Evolutionary conservation across 2,888 invertebrate species (phyloP).

Genomic region (Eristalis arbustorum): DNA sequence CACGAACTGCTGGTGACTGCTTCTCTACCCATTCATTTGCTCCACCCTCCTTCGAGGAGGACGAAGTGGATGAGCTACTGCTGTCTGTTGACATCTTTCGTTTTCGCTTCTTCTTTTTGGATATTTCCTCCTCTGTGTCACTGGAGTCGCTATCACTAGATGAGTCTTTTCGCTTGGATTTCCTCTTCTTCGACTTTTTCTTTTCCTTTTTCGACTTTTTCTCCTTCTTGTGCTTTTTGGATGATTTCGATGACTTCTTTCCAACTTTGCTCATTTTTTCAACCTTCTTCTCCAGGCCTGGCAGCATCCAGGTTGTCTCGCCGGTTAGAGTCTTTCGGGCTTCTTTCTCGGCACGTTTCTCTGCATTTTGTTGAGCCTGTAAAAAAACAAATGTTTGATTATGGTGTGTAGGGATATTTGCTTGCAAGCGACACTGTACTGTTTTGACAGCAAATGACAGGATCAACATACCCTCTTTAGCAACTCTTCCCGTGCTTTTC

Average conservation of each 20-base stretch:
- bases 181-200: slow-evolving; percentile 58
- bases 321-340: slow-evolving; percentile 74
- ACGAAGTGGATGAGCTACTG: slow-evolving; percentile 68
- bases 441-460: not conserved
- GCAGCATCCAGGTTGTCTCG: slow-evolving; percentile 76
- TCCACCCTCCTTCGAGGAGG: not conserved
- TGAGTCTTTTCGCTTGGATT: slow-evolving; percentile 51
- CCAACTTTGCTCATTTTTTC: slow-evolving; percentile 68
- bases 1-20: slow-evolving; percentile 80
- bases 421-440: not conserved
- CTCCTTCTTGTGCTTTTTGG: slow-evolving; percentile 80
- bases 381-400: slow-evolving; percentile 6
- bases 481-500: slow-evolving; percentile 75
- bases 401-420: not conserved
- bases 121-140: slow-evolving; percentile 76
- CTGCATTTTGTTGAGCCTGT: slow-evolving; percentile 75
- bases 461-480: slow-evolving; percentile 72
- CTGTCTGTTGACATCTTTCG: slow-evolving; percentile 71
- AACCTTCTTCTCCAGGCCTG: slow-evolving; percentile 74
- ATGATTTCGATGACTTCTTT: slow-evolving; percentile 76
- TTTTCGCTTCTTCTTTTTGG: slow-evolving; percentile 71
- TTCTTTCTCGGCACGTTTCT: slow-evolving; percentile 72
- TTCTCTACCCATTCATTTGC: slow-evolving; percentile 83
- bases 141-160: slow-evolving; percentile 73
- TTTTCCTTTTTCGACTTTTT: slow-evolving; percentile 76